A percentile compares a stretch with the other conserved stretches of the same genome.
Evolutionary conservation across 2,113 vertebrate species (phyloP).

Genomic region (Nothocercus julius): DNA sequence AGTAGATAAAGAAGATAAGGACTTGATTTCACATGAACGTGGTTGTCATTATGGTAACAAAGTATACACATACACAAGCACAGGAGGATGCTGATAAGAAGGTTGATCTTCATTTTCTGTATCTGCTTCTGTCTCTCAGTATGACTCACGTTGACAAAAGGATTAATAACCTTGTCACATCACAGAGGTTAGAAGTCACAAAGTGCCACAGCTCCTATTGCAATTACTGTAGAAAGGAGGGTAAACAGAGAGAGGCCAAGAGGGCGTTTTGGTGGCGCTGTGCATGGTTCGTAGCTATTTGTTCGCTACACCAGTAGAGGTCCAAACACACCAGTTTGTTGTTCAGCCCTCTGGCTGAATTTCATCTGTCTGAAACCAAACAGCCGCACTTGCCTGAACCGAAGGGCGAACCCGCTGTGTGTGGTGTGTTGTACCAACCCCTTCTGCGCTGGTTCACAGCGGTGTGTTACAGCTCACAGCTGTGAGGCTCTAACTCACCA

Average conservation of each 20-base stretch:
- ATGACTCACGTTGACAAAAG: background rate
- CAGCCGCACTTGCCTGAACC: background rate
- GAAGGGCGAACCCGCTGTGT: background rate
- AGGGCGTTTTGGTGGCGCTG: background rate
- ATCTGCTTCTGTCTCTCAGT: background rate
- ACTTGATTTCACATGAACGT: background rate
- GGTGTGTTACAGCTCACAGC: background rate
- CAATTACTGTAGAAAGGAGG: background rate
- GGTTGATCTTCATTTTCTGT: background rate
- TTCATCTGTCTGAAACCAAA: background rate
- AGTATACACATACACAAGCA: background rate
- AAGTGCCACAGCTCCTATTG: background rate
- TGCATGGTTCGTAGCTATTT: background rate
- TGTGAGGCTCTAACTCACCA: background rate
- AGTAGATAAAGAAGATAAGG: background rate
- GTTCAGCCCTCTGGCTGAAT: background rate
- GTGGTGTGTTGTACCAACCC: background rate
- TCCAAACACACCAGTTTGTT: background rate
- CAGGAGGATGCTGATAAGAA: background rate
- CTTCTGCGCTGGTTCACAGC: background rate
- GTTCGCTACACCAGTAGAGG: background rate
- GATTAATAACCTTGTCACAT: conserved; percentile 36
- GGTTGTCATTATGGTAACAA: background rate
- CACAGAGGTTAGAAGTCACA: conserved; percentile 8
- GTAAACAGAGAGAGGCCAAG: background rate